These are phyloP conservation scores for Scaptomyza montana DNA, from an alignment of 1,140 invertebrate species.

Conservation along the genomic window DNA sequence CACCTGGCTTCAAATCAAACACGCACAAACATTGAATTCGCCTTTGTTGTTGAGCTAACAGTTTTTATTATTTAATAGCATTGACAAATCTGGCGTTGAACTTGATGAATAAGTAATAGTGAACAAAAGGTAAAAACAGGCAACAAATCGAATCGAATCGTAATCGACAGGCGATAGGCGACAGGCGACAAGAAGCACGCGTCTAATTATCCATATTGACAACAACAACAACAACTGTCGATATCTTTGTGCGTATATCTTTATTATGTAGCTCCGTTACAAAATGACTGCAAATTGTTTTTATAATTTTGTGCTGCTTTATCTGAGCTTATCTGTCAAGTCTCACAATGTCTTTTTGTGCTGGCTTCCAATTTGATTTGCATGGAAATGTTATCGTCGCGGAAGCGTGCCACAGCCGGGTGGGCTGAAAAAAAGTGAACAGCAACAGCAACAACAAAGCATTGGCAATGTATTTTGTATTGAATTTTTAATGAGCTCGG, in stretches of 20 bases:
- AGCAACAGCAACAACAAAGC: slow-evolving; percentile 43
- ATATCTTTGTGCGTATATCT: slow-evolving; percentile 14
- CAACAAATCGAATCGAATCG: slow-evolving; percentile 16
- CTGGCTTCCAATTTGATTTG: slow-evolving; percentile 73
- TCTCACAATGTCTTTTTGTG: slow-evolving; percentile 45
- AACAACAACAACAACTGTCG: neutral
- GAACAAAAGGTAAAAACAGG: neutral
- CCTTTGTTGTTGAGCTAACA: neutral
- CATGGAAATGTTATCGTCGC: slow-evolving; percentile 76
- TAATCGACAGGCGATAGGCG: neutral
- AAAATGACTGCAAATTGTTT: slow-evolving; percentile 69
- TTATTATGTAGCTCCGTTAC: slow-evolving; percentile 11
- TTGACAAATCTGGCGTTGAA: slow-evolving; percentile 25
- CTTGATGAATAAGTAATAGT: slow-evolving; percentile 39
- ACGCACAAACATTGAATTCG: slow-evolving; percentile 51
- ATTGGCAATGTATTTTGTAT: slow-evolving; percentile 73
- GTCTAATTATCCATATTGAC: slow-evolving; percentile 46
- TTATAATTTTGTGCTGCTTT: slow-evolving; percentile 61
- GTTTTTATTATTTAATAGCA: slow-evolving; percentile 44
- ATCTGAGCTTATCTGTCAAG: slow-evolving; percentile 37
- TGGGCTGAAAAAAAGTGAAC: slow-evolving; percentile 4
- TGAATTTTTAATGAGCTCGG: slow-evolving; percentile 77
- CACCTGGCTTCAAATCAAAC: slow-evolving; percentile 55
- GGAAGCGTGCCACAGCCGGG: slow-evolving; percentile 6
- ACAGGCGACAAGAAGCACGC: slow-evolving; percentile 22